Evolutionary conservation across 2,113 vertebrate genomes (phyloP), one percentile per base, ranked within the genome.

Genomic region (Heterotis niloticus): DNA sequence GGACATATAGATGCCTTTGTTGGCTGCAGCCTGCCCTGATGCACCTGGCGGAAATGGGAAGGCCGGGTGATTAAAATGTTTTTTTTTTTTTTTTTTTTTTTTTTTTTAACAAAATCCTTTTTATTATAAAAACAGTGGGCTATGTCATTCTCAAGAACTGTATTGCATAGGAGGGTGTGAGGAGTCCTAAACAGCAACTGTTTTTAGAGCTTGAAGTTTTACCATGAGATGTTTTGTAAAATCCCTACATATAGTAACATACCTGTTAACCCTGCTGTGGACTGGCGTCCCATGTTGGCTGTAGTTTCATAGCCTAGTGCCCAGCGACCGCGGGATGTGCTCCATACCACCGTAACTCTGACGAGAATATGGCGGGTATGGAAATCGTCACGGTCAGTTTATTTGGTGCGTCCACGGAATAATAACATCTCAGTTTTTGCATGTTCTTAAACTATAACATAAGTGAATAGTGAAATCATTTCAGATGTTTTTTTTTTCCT

Each of bases 371-470:
- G 7, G 34, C 7, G 34, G 34, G 2, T 44, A 44, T 4, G 7
- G 34, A 44, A 4, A 44, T 4, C 34, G 7, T 44, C 7, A 44
- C 3, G 34, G 13, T 23, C 5, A 24, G 16, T 51, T 62, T 62
- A 62, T 62, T 17, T 51, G 16, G 17, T 65, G 64, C 18, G 24
- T 73, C 24, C 24, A 26, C 51, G 2, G 71, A 11, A 5, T 56
- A 7, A 44, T 44, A 71, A 77, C 85, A 83, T 77, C 73, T 79
- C 75, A 88, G 71, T 86, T 75, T 82, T 80, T 84, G 76, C 83
- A 76, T 75, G 69, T 87, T 85, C 82, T 83, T 81, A 82, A 86
- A 84, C 75, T 83, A 71, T 84, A 86, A 87, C 82, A 77, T 77
- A 71, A 87, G 86, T 84, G 34, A 44, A 85, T 83, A 81, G 79